A percentile compares a stretch with the other conserved stretches of the same genome.
Evolutionary conservation across 1,140 invertebrate genomes (phyloP).

Genomic region (Probaryconus sp.): DNA sequence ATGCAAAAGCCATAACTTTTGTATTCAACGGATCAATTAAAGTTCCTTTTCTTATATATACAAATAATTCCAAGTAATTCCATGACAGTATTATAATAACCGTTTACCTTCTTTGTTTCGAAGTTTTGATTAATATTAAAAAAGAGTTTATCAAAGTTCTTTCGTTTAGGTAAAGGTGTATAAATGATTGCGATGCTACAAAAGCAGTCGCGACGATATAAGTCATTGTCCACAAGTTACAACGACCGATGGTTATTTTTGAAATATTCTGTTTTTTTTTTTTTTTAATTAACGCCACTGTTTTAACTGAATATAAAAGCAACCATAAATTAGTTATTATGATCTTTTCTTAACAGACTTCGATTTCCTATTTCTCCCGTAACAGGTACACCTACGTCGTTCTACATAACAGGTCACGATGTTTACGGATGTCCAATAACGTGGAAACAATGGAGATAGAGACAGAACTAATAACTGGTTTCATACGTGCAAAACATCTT

Average conservation of each 20-base stretch:
- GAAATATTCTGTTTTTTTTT: constrained; percentile 16
- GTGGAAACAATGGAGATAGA: constrained; percentile 57
- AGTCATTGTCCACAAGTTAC: not conserved
- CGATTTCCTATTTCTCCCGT: constrained; percentile 58
- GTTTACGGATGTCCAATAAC: constrained; percentile 61
- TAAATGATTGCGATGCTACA: too few relatives aligned
- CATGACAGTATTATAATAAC: too few relatives aligned
- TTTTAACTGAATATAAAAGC: constrained; percentile 15
- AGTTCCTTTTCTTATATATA: too few relatives aligned
- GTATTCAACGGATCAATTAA: too few relatives aligned
- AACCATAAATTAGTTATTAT: constrained; percentile 52
- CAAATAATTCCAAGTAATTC: too few relatives aligned
- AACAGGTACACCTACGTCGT: constrained; percentile 29
- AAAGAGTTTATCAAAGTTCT: too few relatives aligned
- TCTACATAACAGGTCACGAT: constrained; percentile 36
- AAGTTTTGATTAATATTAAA: too few relatives aligned
- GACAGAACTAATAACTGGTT: constrained; percentile 50
- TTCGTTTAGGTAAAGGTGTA: too few relatives aligned
- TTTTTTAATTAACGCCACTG: constrained; percentile 16
- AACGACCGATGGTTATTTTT: constrained; percentile 4
- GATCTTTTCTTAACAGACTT: constrained; percentile 61
- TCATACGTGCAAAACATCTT: constrained; percentile 19
- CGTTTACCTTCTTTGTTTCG: too few relatives aligned
- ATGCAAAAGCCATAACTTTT: too few relatives aligned
- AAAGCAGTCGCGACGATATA: too few relatives aligned